These are phyloP conservation scores for Tetrao urogallus DNA, from an alignment of 2,113 vertebrate species.

Conservation along the genomic window DNA sequence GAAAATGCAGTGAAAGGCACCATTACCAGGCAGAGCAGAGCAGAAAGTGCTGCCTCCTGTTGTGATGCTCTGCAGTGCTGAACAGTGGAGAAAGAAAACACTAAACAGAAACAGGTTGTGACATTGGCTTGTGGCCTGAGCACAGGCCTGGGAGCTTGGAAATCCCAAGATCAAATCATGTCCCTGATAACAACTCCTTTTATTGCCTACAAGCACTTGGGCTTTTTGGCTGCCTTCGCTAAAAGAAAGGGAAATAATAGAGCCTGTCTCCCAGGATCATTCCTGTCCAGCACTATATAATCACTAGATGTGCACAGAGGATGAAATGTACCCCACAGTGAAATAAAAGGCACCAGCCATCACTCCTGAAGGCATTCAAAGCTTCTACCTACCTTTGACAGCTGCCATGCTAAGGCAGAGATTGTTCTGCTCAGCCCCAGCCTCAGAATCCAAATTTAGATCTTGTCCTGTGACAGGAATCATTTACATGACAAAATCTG, in stretches of 20 bases:
- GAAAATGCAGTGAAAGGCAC: background rate
- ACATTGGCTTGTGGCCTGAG: background rate
- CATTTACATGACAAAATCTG: constrained; percentile 74
- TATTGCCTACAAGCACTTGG: background rate
- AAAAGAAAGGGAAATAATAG: constrained; percentile 22
- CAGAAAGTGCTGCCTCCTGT: background rate
- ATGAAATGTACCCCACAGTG: constrained; percentile 20
- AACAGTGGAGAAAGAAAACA: background rate
- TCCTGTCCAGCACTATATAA: constrained; percentile 37
- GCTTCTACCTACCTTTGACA: constrained; percentile 70
- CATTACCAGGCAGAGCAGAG: constrained; percentile 17
- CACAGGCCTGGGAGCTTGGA: constrained; percentile 34
- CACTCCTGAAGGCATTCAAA: constrained; percentile 45
- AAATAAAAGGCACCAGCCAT: constrained; percentile 61
- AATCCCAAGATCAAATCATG: constrained; percentile 39
- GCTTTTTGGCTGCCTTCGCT: constrained; percentile 16
- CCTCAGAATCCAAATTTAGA: constrained; percentile 67
- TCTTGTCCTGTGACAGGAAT: constrained; percentile 61
- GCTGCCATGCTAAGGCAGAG: constrained; percentile 36
- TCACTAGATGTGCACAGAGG: constrained; percentile 23
- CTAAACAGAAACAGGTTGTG: constrained; percentile 38
- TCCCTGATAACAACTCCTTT: constrained; percentile 18
- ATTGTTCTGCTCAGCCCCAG: constrained; percentile 68
- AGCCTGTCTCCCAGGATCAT: background rate
- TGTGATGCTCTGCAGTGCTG: background rate